Conservation (phyloP, 2,113 vertebrate species). For the Labeo catla region DNA sequence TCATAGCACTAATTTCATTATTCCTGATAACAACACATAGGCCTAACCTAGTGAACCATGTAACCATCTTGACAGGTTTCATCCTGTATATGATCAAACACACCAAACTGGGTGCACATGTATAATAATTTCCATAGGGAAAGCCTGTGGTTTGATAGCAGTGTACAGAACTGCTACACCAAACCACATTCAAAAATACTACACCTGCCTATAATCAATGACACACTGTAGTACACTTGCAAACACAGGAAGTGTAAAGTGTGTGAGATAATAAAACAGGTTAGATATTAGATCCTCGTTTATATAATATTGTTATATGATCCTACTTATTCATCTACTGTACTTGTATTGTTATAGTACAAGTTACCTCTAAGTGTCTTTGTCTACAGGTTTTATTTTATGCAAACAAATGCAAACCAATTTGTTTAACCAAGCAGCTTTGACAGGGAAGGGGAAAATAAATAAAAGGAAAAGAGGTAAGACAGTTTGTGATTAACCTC, state of each 20-base stretch:
- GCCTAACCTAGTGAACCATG: not conserved
- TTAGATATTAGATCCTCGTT: not conserved
- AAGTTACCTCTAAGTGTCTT: not conserved
- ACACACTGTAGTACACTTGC: not conserved
- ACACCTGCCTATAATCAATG: not conserved
- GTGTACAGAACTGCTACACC: not conserved
- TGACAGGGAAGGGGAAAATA: not conserved
- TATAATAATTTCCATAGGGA: not conserved
- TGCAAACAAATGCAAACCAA: not conserved
- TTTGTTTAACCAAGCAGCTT: not conserved
- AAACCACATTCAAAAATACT: slow-evolving; percentile 3
- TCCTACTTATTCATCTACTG: not conserved
- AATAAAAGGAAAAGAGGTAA: not conserved
- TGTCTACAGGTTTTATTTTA: not conserved
- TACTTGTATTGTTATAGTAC: too few relatives aligned
- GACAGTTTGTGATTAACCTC: not conserved
- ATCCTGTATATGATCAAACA: not conserved
- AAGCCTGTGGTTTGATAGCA: not conserved
- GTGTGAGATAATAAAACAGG: not conserved
- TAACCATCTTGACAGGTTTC: not conserved
- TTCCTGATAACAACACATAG: not conserved
- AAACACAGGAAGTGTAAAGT: slow-evolving; percentile 13
- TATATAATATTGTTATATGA: not conserved
- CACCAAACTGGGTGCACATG: not conserved
- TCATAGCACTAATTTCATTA: not conserved